These are phyloP conservation scores for Nylanderia fulva DNA, from an alignment of 1,140 invertebrate genomes.

Conservation along the genomic window DNA sequence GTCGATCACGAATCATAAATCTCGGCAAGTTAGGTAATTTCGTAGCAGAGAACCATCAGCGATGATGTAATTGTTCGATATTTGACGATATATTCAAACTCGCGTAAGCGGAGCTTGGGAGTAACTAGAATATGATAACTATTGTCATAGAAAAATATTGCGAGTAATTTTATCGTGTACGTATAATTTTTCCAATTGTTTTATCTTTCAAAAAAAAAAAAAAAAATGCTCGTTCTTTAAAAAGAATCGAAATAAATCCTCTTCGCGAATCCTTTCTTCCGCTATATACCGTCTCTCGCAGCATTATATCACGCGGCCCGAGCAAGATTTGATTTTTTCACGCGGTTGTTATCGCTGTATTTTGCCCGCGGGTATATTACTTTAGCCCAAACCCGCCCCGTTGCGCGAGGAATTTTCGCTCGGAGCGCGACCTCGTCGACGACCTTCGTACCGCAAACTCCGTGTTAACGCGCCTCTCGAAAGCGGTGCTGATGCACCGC, in stretches of 20 bases:
- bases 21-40: slow-evolving; percentile 70
- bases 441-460: slow-evolving; percentile 65
- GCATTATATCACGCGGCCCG: background rate
- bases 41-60: slow-evolving; percentile 55
- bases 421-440: slow-evolving; percentile 44
- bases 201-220: too few relatives aligned
- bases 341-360: background rate
- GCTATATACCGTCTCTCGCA: background rate
- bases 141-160: background rate
- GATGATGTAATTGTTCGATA: slow-evolving; percentile 52
- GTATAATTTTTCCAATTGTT: background rate
- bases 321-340: background rate
- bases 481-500: slow-evolving; percentile 53
- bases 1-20: slow-evolving; percentile 67
- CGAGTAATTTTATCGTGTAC: background rate
- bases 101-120: slow-evolving; percentile 29
- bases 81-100: slow-evolving; percentile 59
- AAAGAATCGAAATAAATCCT: background rate
- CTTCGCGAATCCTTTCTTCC: background rate
- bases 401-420: slow-evolving; percentile 18
- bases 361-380: background rate
- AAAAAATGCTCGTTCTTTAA: too few relatives aligned
- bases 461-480: slow-evolving; percentile 62
- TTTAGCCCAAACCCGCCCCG: slow-evolving; percentile 1
- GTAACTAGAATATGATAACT: too few relatives aligned